Evolutionary conservation across 1,140 invertebrate species (phyloP).

Genomic region (Lordiphosa collinella): DNA sequence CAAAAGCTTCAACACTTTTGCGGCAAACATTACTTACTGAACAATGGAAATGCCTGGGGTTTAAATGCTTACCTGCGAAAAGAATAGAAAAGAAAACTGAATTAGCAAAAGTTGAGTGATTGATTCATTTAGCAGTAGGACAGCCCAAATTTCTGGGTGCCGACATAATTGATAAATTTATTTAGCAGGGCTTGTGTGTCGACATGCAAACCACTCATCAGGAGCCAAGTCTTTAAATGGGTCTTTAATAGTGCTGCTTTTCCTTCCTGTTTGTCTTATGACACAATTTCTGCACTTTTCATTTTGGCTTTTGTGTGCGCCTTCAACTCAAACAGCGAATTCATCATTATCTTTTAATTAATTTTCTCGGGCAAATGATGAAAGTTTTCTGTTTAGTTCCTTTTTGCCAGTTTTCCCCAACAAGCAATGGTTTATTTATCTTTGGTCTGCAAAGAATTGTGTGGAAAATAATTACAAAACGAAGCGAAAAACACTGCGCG

Average conservation of each 20-base stretch:
- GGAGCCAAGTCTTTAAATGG: constrained; percentile 5
- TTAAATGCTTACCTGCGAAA: constrained; percentile 57
- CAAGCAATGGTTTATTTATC: constrained; percentile 47
- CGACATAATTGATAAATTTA: constrained; percentile 64
- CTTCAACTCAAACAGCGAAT: constrained; percentile 38
- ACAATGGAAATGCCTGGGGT: constrained; percentile 2
- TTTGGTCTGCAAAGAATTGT: constrained; percentile 45
- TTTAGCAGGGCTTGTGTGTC: constrained; percentile 48
- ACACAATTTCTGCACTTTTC: constrained; percentile 38
- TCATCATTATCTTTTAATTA: constrained; percentile 76
- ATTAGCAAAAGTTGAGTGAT: constrained; percentile 9
- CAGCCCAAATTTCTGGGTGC: constrained; percentile 34
- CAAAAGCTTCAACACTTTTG: constrained; percentile 29
- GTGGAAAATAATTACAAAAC: constrained; percentile 52
- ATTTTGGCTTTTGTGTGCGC: constrained; percentile 19
- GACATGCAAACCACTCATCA: constrained; percentile 69
- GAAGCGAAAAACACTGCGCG: constrained; percentile 14
- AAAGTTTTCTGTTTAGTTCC: constrained; percentile 43
- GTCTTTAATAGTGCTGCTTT: constrained; percentile 33
- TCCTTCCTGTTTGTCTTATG: constrained; percentile 35
- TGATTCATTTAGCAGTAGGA: constrained; percentile 25
- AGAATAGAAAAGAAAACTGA: constrained; percentile 13
- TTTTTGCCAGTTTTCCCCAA: constrained; percentile 11
- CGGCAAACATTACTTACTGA: constrained; percentile 13
- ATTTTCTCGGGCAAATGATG: constrained; percentile 51